These are phyloP conservation scores for Bombyx huttoni DNA, from an alignment of 2,888 invertebrate species.

Conservation along the genomic window DNA sequence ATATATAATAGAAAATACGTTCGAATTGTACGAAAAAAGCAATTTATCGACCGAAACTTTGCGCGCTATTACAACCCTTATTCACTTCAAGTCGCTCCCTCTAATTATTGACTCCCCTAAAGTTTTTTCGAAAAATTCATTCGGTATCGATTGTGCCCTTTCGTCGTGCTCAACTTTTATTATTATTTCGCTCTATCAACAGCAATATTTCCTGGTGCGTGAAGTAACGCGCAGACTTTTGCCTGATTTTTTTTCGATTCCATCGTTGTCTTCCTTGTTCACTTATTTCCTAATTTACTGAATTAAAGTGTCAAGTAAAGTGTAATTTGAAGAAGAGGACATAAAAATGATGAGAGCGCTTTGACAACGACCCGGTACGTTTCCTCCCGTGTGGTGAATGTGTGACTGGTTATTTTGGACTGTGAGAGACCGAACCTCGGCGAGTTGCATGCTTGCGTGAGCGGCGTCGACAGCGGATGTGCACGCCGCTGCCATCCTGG, in stretches of 20 bases:
- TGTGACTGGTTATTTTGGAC: slow-evolving; percentile 21
- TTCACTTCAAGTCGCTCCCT: slow-evolving; percentile 63
- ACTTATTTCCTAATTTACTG: slow-evolving; percentile 29
- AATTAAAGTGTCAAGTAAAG: slow-evolving; percentile 22
- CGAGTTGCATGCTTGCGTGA: slow-evolving; percentile 32
- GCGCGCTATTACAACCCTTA: slow-evolving; percentile 62
- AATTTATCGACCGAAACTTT: slow-evolving; percentile 57
- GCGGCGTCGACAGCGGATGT: slow-evolving; percentile 55
- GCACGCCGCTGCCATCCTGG: slow-evolving; percentile 62
- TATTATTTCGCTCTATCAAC: slow-evolving; percentile 31
- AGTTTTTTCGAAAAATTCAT: slow-evolving; percentile 51
- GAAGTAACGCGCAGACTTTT: slow-evolving; percentile 14
- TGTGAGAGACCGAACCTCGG: slow-evolving; percentile 9
- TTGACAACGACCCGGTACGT: slow-evolving; percentile 45
- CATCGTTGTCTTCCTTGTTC: slow-evolving; percentile 28
- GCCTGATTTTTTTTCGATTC: slow-evolving; percentile 19
- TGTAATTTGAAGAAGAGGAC: slow-evolving; percentile 16
- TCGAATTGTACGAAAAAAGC: slow-evolving; percentile 23
- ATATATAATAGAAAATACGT: slow-evolving; percentile 4
- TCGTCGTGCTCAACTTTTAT: slow-evolving; percentile 49
- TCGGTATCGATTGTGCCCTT: slow-evolving; percentile 44
- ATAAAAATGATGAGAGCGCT: slow-evolving; percentile 50
- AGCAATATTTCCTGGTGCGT: slow-evolving; percentile 19
- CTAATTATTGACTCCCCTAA: slow-evolving; percentile 69
- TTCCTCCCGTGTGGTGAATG: slow-evolving; percentile 44